These are phyloP conservation scores for Nasonia longicornis DNA, from an alignment of 1,140 invertebrate species.

Conservation along the genomic window DNA sequence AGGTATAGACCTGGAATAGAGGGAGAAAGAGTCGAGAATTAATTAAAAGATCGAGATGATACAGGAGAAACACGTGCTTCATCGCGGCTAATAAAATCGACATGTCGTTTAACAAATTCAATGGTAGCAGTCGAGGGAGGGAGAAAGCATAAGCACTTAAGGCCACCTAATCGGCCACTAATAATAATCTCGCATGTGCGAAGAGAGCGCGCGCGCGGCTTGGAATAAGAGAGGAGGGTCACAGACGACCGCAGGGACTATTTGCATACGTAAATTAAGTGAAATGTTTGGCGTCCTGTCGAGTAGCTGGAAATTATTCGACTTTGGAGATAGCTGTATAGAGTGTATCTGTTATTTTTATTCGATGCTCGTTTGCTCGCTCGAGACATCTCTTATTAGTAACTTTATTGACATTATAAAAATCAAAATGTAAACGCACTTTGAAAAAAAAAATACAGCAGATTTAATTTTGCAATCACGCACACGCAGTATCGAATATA, in stretches of 20 bases:
- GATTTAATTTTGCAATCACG: too few species aligned
- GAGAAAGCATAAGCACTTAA: slow-evolving; percentile 8
- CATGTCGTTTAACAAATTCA: slow-evolving; percentile 24
- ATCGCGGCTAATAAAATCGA: slow-evolving; percentile 12
- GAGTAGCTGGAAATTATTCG: slow-evolving; percentile 27
- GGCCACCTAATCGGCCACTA: slow-evolving; percentile 26
- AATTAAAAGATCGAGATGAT: not conserved
- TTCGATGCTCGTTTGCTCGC: too few species aligned
- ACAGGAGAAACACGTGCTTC: not conserved
- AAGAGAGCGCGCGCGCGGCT: not conserved
- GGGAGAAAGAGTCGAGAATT: not conserved
- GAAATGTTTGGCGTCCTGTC: slow-evolving; percentile 34
- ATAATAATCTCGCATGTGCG: slow-evolving; percentile 33
- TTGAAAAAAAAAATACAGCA: too few species aligned
- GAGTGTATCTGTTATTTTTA: too few species aligned
- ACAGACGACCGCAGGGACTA: not conserved
- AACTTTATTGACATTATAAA: too few species aligned
- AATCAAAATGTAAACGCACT: too few species aligned
- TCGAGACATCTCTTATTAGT: too few species aligned
- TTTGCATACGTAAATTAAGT: slow-evolving; percentile 49
- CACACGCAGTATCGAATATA: not conserved
- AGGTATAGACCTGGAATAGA: slow-evolving; percentile 33
- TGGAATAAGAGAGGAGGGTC: not conserved
- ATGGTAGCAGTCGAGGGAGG: not conserved
- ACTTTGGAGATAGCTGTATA: not conserved